Percentiles rank a stretch among this genome's conserved stretches.
Conservation (phyloP, 2,888 invertebrate genomes). For the Cheilosia scutellata region DNA sequence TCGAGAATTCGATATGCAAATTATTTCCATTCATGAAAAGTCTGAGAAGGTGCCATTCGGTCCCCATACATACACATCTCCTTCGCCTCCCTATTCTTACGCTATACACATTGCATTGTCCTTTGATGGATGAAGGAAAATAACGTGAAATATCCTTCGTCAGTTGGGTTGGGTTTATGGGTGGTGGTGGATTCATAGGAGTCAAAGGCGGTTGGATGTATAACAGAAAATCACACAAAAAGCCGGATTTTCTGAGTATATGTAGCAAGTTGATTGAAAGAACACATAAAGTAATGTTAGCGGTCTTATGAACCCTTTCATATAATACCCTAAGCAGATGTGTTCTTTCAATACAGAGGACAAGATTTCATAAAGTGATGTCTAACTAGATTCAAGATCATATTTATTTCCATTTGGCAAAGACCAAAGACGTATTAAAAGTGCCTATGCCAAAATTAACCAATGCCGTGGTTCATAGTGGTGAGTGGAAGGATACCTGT, state of each 20-base stretch:
- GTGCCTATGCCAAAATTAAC: too few species aligned
- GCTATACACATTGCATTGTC: conserved; percentile 55
- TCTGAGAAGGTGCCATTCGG: conserved; percentile 62
- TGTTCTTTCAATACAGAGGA: neutral
- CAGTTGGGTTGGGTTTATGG: conserved; percentile 2
- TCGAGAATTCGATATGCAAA: conserved; percentile 71
- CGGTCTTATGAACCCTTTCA: neutral
- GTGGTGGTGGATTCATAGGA: conserved; percentile 46
- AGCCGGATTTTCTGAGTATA: conserved; percentile 39
- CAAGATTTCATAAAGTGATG: too few species aligned
- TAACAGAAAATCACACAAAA: conserved; percentile 55
- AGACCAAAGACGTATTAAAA: too few species aligned
- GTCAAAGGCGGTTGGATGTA: conserved; percentile 49
- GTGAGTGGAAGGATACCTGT: too few species aligned
- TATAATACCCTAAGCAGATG: neutral
- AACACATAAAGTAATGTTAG: neutral
- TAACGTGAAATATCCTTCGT: conserved; percentile 63
- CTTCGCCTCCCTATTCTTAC: conserved; percentile 5
- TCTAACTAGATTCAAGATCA: too few species aligned
- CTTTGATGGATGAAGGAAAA: conserved; percentile 74
- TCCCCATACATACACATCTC: neutral
- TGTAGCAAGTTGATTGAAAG: conserved; percentile 7
- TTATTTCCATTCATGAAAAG: conserved; percentile 70
- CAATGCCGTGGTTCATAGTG: too few species aligned
- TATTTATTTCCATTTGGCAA: too few species aligned